Conservation (phyloP, 2,797 vertebrate genomes). For the Sebastes hubbsi region DNA sequence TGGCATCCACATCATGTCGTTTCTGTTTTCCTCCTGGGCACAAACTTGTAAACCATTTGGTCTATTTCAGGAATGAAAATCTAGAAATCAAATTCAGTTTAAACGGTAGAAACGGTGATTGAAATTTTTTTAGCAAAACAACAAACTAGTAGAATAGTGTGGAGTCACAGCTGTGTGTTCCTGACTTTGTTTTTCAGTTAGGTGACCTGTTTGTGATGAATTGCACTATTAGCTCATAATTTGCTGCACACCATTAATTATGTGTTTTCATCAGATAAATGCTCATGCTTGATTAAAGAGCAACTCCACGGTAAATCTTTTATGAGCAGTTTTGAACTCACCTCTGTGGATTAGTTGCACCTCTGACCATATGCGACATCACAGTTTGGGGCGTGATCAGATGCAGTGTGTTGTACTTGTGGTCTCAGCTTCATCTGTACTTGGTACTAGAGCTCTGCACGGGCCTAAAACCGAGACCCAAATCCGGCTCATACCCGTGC, state of each 20-base stretch:
- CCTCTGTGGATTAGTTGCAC: not conserved
- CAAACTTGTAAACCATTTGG: constrained; percentile 23
- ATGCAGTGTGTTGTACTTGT: not conserved
- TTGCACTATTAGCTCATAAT: constrained; percentile 24
- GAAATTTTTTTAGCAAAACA: not conserved
- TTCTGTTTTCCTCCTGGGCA: constrained; percentile 10
- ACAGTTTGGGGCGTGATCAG: not conserved
- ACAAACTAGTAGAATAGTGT: not conserved
- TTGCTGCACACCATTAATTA: constrained; percentile 46
- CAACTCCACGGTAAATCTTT: not conserved
- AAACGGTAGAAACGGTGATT: not conserved
- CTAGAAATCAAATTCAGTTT: not conserved
- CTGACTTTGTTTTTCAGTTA: not conserved
- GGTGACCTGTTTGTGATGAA: not conserved
- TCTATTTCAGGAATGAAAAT: constrained; percentile 9
- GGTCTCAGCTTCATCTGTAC: not conserved
- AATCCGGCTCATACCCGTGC: fast-evolving
- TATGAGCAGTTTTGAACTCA: not conserved
- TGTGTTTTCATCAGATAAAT: constrained; percentile 29
- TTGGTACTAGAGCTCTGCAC: fast-evolving
- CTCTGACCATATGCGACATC: not conserved
- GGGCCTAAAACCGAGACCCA: not conserved
- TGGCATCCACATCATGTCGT: constrained; percentile 15
- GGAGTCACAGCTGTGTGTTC: not conserved
- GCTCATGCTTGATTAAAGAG: constrained; percentile 32